Percentiles rank a stretch among this genome's conserved stretches.
Conservation (phyloP, 2,797 vertebrate species). For the Setipinna tenuifilis region DNA sequence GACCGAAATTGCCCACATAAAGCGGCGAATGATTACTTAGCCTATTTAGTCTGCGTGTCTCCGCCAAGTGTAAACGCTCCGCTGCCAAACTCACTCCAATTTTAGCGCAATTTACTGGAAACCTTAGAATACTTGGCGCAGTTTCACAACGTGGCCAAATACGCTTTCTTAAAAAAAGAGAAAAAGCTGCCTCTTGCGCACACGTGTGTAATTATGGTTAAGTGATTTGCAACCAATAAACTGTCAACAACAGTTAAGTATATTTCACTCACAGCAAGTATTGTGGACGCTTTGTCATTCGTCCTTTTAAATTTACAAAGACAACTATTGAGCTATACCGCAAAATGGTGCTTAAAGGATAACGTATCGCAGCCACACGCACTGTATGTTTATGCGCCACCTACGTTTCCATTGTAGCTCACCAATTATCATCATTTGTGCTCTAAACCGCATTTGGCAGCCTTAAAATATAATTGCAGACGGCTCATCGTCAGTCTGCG, state of each 20-base stretch:
- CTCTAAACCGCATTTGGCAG: neutral
- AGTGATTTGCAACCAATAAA: slow-evolving; percentile 55
- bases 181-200: slow-evolving; percentile 39
- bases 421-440: slow-evolving; percentile 5
- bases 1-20: slow-evolving; percentile 60
- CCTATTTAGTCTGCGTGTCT: slow-evolving; percentile 49
- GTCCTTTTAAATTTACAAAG: slow-evolving; percentile 19
- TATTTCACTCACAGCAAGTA: slow-evolving; percentile 12
- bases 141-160: slow-evolving; percentile 51
- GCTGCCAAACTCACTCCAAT: slow-evolving; percentile 70
- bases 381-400: slow-evolving; percentile 17
- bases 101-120: slow-evolving; percentile 79
- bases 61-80: slow-evolving; percentile 68
- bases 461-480: slow-evolving; percentile 15
- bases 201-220: slow-evolving; percentile 58
- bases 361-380: neutral
- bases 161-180: slow-evolving; percentile 41
- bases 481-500: neutral
- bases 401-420: slow-evolving; percentile 22
- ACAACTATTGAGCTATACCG: neutral
- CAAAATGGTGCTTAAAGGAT: slow-evolving; percentile 3
- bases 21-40: slow-evolving; percentile 58
- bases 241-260: slow-evolving; percentile 30
- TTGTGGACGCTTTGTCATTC: slow-evolving; percentile 21
- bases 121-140: slow-evolving; percentile 68